Conservation (phyloP, 2,797 vertebrate genomes). For the Aeoliscus strigatus region DNA sequence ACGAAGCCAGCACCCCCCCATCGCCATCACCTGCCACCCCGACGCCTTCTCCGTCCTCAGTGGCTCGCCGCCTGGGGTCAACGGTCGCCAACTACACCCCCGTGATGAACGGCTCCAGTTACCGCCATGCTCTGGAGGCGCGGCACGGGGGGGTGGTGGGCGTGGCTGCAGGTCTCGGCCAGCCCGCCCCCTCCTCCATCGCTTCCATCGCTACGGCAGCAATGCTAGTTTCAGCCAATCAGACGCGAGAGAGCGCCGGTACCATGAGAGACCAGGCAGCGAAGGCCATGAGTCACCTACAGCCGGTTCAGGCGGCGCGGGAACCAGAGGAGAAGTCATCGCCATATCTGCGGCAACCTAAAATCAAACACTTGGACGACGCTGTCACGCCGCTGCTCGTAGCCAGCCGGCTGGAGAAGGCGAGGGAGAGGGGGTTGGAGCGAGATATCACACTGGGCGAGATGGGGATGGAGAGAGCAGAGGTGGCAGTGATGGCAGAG, state of each 20-base stretch:
- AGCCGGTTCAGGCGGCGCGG: constrained; percentile 28
- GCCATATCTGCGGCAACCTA: constrained; percentile 76
- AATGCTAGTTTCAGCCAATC: constrained; percentile 68
- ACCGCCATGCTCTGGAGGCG: constrained; percentile 58
- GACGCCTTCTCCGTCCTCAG: constrained; percentile 61
- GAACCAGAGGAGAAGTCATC: constrained; percentile 47
- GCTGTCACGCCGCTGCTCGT: constrained; percentile 59
- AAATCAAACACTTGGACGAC: constrained; percentile 79
- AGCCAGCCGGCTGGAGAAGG: constrained; percentile 64
- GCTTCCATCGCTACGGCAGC: constrained; percentile 65
- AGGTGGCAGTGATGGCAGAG: constrained; percentile 69
- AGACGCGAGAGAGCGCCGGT: constrained; percentile 62
- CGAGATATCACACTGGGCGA: constrained; percentile 45
- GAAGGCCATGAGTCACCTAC: constrained; percentile 43
- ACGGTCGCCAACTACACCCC: constrained; percentile 73
- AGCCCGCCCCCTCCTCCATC: constrained; percentile 56
- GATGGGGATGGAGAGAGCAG: constrained; percentile 36
- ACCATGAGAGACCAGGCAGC: constrained; percentile 25
- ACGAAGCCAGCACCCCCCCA: constrained; percentile 65
- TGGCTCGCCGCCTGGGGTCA: constrained; percentile 54
- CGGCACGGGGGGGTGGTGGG: constrained; percentile 52
- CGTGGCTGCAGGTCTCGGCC: constrained; percentile 58
- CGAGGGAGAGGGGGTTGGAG: constrained; percentile 46
- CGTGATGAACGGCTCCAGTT: constrained; percentile 67
- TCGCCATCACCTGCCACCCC: constrained; percentile 55